These are phyloP conservation scores for Atopsyche davidsoni DNA, from an alignment of 1,140 invertebrate genomes.

Conservation along the genomic window DNA sequence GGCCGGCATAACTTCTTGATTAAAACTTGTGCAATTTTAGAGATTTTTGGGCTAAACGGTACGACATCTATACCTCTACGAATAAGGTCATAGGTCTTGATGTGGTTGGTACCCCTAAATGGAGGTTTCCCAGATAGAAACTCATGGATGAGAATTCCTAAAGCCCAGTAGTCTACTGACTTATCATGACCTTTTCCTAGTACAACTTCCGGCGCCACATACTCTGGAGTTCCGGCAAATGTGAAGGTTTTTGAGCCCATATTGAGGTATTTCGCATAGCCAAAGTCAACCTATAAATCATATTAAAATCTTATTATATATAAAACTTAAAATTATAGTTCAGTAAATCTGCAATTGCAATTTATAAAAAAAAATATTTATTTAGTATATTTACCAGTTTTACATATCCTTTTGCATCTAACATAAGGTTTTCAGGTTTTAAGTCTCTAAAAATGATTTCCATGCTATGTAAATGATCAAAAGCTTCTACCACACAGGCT, in stretches of 20 bases:
- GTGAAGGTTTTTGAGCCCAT: constrained; percentile 86
- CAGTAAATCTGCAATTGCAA: not conserved
- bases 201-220: constrained; percentile 91
- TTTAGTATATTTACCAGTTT: constrained; percentile 83
- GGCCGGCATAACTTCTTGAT: constrained; percentile 86
- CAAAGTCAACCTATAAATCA: constrained; percentile 82
- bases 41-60: constrained; percentile 74
- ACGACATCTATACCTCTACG: constrained; percentile 87
- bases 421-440: constrained; percentile 91
- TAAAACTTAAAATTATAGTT: not conserved
- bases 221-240: constrained; percentile 93
- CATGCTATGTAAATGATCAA: constrained; percentile 81
- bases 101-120: constrained; percentile 82
- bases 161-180: constrained; percentile 91
- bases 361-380: too few species aligned
- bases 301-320: not conserved
- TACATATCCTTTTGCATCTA: constrained; percentile 81
- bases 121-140: constrained; percentile 90
- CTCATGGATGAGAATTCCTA: constrained; percentile 90
- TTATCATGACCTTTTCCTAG: constrained; percentile 90
- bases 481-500: constrained; percentile 86
- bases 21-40: constrained; percentile 71
- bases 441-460: constrained; percentile 90
- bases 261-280: constrained; percentile 88
- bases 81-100: constrained; percentile 97